These are phyloP conservation scores for Hemichromis elongatus DNA, from an alignment of 2,113 vertebrate genomes.

Conservation along the genomic window DNA sequence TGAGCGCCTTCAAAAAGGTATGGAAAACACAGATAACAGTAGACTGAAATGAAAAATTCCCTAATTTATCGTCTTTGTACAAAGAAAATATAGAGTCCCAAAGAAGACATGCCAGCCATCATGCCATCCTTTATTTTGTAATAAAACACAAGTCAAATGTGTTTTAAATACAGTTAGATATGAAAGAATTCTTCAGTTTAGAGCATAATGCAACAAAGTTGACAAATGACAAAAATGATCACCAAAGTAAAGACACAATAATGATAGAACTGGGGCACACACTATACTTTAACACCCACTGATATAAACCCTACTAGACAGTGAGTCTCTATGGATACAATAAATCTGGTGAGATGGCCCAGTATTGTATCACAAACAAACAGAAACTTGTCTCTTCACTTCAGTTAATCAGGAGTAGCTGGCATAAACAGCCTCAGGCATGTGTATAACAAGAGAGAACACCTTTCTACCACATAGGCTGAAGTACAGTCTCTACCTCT, in stretches of 20 bases:
- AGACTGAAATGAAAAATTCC: background rate
- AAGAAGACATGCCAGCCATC: background rate
- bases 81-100: background rate
- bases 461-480: background rate
- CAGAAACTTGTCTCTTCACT: background rate
- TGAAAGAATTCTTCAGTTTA: background rate
- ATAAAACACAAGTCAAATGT: background rate
- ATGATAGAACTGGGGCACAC: background rate
- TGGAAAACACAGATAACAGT: background rate
- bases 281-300: background rate
- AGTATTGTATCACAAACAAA: background rate
- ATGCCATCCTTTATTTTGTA: background rate
- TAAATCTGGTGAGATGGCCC: background rate
- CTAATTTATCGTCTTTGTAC: background rate
- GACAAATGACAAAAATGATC: background rate
- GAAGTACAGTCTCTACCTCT: background rate
- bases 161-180: background rate
- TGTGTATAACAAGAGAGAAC: slow-evolving; percentile 1
- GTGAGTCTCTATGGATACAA: background rate
- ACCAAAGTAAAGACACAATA: background rate
- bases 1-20: background rate
- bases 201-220: background rate
- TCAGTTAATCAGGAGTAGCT: background rate
- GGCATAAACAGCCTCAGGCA: slow-evolving; percentile 4
- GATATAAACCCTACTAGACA: background rate